Conservation (phyloP, 1,140 invertebrate species). For the Hycleus phaleratus region DNA sequence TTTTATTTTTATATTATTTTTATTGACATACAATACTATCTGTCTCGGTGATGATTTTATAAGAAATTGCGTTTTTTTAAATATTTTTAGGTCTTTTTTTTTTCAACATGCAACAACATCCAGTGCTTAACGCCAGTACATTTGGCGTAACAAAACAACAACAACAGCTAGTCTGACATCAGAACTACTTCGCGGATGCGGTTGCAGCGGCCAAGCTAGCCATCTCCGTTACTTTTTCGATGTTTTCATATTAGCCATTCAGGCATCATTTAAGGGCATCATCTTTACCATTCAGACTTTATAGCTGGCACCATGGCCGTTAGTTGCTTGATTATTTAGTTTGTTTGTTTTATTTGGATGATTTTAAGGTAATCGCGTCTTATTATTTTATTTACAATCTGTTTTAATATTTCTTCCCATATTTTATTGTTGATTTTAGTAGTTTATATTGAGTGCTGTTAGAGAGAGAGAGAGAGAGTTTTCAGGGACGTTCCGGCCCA, state of each 20-base stretch:
- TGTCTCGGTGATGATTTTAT: not conserved
- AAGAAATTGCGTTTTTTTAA: constrained; percentile 5
- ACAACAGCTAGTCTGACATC: constrained; percentile 11
- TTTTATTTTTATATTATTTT: no score
- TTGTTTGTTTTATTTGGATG: not conserved
- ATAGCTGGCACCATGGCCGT: constrained; percentile 8
- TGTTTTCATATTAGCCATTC: not conserved
- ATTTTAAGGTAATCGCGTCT: constrained; percentile 5
- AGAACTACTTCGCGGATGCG: constrained; percentile 7
- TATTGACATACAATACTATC: not conserved
- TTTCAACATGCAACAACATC: constrained; percentile 26
- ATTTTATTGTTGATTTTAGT: constrained; percentile 7
- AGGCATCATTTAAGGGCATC: constrained; percentile 9
- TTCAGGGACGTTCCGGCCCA: constrained; percentile 38
- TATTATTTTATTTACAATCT: constrained; percentile 9
- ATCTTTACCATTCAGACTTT: constrained; percentile 13
- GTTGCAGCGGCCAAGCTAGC: constrained; percentile 26
- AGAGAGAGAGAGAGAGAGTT: constrained; percentile 38
- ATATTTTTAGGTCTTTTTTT: no score
- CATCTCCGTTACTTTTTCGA: constrained; percentile 15
- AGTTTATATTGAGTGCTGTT: constrained; percentile 33
- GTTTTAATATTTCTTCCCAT: constrained; percentile 5
- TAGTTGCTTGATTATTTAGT: constrained; percentile 12
- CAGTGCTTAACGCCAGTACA: constrained; percentile 13
- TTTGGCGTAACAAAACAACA: constrained; percentile 11